Conservation (phyloP, 1,140 invertebrate genomes). For the Bradynema listronoti region DNA sequence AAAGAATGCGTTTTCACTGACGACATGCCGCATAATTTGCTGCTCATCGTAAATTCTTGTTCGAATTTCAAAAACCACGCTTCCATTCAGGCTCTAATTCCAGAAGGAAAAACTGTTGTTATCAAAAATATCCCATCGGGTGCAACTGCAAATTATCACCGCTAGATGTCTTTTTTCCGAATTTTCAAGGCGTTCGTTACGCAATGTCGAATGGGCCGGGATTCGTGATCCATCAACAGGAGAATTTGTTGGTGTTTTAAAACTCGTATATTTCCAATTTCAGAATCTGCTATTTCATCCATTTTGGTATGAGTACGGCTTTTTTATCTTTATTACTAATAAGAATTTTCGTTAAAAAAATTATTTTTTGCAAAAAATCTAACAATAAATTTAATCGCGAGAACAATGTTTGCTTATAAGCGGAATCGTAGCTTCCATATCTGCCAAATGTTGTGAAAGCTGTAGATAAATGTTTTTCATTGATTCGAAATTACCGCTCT, state of each 20-base stretch:
- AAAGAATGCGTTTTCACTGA: conserved; percentile 1
- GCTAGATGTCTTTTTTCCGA: background rate
- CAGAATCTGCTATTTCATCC: too few species aligned
- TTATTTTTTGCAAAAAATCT: too few species aligned
- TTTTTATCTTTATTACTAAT: too few species aligned
- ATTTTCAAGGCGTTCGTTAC: conserved; percentile 1
- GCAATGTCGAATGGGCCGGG: too few species aligned
- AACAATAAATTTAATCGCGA: too few species aligned
- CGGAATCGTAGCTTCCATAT: background rate
- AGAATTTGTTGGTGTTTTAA: too few species aligned
- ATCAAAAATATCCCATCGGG: background rate
- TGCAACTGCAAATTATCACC: background rate
- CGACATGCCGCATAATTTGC: background rate
- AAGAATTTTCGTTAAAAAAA: too few species aligned
- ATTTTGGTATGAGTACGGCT: too few species aligned
- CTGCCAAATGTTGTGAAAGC: background rate
- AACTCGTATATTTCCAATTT: too few species aligned
- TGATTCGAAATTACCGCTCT: conserved; percentile 2
- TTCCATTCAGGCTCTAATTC: background rate
- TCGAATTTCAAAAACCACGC: background rate
- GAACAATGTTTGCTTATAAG: background rate
- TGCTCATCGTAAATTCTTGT: background rate
- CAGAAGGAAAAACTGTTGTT: background rate
- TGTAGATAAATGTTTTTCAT: conserved; percentile 2
- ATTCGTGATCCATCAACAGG: too few species aligned